Evolutionary conservation across 2,797 vertebrate species (phyloP).

Genomic region (Mus spretus): DNA sequence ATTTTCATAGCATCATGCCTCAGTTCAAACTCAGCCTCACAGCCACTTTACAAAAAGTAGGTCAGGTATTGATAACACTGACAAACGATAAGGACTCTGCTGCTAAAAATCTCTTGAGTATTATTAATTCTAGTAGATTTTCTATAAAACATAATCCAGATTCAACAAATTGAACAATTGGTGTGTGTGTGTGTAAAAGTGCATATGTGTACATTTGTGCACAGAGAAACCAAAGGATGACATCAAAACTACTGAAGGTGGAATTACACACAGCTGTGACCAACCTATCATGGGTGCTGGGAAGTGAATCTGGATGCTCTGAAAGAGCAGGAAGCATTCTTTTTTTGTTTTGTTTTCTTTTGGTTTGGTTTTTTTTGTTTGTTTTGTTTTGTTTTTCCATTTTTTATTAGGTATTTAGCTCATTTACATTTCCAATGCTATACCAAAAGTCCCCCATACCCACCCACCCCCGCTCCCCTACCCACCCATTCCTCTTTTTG

Average conservation of each 20-base stretch:
- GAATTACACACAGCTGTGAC: neutral
- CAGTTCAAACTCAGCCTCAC: neutral
- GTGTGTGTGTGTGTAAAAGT: neutral
- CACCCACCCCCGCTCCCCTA: too few relatives aligned
- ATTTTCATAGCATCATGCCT: neutral
- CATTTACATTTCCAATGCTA: too few relatives aligned
- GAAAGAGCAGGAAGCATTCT: neutral
- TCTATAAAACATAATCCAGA: neutral
- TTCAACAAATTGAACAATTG: neutral
- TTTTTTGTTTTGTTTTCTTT: too few relatives aligned
- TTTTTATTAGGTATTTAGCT: too few relatives aligned
- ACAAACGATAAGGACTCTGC: neutral
- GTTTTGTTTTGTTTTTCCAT: too few relatives aligned
- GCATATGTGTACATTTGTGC: neutral
- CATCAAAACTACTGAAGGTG: neutral
- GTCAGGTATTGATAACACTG: neutral
- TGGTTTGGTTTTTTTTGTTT: too few relatives aligned
- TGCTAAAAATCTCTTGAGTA: neutral
- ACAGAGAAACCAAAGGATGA: neutral
- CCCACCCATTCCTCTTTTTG: too few relatives aligned
- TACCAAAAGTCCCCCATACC: too few relatives aligned
- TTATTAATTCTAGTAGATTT: neutral
- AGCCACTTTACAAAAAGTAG: neutral
- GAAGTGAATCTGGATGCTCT: neutral
- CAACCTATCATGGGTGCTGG: neutral